These are phyloP conservation scores for Lasioglossum calceatum DNA, from an alignment of 2,888 invertebrate species.

Conservation along the genomic window DNA sequence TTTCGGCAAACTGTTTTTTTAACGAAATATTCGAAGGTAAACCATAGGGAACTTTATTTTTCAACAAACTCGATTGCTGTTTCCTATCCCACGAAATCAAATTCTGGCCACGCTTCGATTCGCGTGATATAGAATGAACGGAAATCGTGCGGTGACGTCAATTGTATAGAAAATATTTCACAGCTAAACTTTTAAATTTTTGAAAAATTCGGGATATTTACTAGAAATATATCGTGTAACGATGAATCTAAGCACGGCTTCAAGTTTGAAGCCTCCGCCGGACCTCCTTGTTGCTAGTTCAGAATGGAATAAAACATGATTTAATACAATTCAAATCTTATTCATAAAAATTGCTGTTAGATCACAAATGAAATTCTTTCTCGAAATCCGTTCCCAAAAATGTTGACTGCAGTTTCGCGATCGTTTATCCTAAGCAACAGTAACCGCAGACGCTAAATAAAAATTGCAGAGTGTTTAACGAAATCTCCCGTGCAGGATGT, in stretches of 20 bases:
- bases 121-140: background rate
- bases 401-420: background rate
- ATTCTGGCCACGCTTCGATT: background rate
- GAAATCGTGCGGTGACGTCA: background rate
- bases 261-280: too few species aligned
- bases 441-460: background rate
- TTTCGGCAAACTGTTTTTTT: background rate
- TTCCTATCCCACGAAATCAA: background rate
- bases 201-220: background rate
- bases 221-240: too few species aligned
- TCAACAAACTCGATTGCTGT: background rate
- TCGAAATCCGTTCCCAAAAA: background rate
- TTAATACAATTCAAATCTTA: too few species aligned
- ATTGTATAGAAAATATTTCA: too few species aligned
- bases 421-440: background rate
- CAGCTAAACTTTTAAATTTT: background rate
- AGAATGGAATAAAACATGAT: too few species aligned
- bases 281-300: too few species aligned
- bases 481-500: background rate
- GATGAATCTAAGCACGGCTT: too few species aligned
- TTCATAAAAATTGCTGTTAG: too few species aligned
- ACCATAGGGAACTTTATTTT: background rate
- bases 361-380: background rate
- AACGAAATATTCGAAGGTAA: background rate
- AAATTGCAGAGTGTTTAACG: background rate